These are phyloP conservation scores for Agrenia bidenticulata DNA, from an alignment of 2,888 invertebrate species.

Conservation along the genomic window DNA sequence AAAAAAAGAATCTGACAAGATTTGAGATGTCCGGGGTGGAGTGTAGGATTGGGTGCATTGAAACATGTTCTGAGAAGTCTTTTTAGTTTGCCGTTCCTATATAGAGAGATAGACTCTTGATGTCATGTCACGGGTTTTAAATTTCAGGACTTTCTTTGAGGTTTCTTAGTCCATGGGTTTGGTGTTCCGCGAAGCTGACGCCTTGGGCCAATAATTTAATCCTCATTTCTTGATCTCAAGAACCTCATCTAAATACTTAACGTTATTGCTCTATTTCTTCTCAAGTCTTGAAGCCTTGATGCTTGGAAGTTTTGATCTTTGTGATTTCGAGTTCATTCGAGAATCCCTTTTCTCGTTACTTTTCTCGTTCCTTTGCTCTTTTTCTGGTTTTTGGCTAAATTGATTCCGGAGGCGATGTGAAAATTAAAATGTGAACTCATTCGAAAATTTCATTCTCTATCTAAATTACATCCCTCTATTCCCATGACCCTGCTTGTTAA, in stretches of 20 bases:
- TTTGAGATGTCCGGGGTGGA: too few species aligned
- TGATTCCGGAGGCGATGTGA: constrained; percentile 43
- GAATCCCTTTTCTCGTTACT: too few species aligned
- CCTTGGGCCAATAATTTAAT: constrained; percentile 22
- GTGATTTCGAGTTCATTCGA: constrained; percentile 5
- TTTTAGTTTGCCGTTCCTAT: too few species aligned
- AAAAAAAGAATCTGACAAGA: too few species aligned
- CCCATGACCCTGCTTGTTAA: neutral
- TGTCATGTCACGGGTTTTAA: too few species aligned
- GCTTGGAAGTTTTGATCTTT: constrained; percentile 33
- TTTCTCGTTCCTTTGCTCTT: constrained; percentile 26
- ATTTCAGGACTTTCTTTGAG: too few species aligned
- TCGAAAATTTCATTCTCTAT: constrained; percentile 30
- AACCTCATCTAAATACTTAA: constrained; percentile 12
- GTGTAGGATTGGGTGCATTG: too few species aligned
- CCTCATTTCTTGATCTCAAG: constrained; percentile 14
- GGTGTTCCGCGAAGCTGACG: neutral
- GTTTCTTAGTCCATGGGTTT: too few species aligned
- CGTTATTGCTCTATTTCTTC: constrained; percentile 1
- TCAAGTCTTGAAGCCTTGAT: neutral
- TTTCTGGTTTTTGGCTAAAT: constrained; percentile 46
- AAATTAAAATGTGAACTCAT: constrained; percentile 42
- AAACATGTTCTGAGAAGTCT: too few species aligned
- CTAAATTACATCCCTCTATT: constrained; percentile 13
- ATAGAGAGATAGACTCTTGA: too few species aligned